Percentiles rank a stretch among this genome's conserved stretches.
phyloP scores from a whole-genome alignment of 2,113 vertebrate species.

The Pelecanoides urinatrix region DNA sequence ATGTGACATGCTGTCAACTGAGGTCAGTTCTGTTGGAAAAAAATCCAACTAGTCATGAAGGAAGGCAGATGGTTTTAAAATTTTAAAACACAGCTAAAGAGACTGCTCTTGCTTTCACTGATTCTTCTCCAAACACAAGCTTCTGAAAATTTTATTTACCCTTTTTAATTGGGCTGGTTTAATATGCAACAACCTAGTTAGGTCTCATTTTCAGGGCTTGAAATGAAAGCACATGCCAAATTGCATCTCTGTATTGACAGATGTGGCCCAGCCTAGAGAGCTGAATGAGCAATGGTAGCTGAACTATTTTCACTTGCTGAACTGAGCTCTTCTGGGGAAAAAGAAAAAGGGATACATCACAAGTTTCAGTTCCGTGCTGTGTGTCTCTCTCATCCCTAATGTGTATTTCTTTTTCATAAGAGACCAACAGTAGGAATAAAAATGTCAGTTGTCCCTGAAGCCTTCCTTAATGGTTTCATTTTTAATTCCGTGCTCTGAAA shows the following conservation, averaged over 20 bases:
- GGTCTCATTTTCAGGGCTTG: neutral
- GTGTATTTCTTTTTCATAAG: neutral
- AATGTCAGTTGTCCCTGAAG: neutral
- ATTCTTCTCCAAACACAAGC: neutral
- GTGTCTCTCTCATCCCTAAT: neutral
- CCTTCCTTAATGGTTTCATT: neutral
- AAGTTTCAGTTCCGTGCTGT: neutral
- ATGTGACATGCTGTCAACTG: neutral
- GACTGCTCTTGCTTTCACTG: neutral
- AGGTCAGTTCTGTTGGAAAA: neutral
- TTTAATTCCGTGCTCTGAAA: neutral
- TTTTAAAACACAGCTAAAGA: neutral
- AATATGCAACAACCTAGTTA: neutral
- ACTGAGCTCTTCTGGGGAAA: neutral
- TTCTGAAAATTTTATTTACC: neutral
- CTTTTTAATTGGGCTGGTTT: neutral
- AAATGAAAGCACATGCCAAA: neutral
- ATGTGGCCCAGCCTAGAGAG: neutral
- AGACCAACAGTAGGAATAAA: neutral
- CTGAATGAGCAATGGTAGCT: neutral
- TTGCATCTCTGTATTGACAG: neutral
- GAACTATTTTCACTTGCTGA: neutral
- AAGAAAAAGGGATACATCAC: neutral
- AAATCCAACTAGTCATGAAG: neutral
- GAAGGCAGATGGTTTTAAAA: neutral